Base-by-base conservation (phyloP, 2,888 invertebrate species). In the Platycheirus albimanus region DNA sequence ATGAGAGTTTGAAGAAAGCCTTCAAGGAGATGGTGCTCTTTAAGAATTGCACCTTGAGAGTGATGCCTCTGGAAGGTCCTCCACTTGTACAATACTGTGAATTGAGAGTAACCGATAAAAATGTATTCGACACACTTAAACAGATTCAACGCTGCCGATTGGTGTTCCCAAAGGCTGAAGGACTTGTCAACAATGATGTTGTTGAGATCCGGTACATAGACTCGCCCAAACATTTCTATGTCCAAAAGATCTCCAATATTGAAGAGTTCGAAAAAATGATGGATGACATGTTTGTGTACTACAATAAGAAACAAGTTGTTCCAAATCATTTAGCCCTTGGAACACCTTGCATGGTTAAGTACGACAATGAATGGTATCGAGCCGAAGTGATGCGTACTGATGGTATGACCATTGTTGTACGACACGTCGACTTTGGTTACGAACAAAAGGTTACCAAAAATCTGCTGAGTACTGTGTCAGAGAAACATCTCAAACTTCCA, bases 341-440 rank as follows among this genome's bases (percentile, higher is more conserved):
- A 0, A 91, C 93, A 6, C 94, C 95, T 0, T 96, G 96, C 87
- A 94, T 95, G 85, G 98, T 98, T 0, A 93, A 95, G 75, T 99
- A 95, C 88, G 93, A 94, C 52, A 93, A 93, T 30, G 95, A 95
- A 87, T 99, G 98, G 98, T 99, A 99, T 90, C 92, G 99, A 85
- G 98, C 97, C 0, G 93, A 94, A 88, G 93, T 98, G 7, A 92
- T 94, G 81, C 93, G 93, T 43, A 91, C 94, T 3, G 92, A 92
- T 33, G 92, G 91, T 1, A 91, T 87, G n/a, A 93, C 93, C 79
- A 93, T 94, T 0, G 91, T 93, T 69, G 95, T 99, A 0, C 92
- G 94, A 2, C 99, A 97, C 91, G 95, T 99, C 13, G 99, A 99
- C 91, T 99, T 96, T 91, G 99, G 99, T 5, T 99, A 99, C 91